phyloP scores from a whole-genome alignment of 2,113 vertebrate genomes.

The Cathartes aura region DNA sequence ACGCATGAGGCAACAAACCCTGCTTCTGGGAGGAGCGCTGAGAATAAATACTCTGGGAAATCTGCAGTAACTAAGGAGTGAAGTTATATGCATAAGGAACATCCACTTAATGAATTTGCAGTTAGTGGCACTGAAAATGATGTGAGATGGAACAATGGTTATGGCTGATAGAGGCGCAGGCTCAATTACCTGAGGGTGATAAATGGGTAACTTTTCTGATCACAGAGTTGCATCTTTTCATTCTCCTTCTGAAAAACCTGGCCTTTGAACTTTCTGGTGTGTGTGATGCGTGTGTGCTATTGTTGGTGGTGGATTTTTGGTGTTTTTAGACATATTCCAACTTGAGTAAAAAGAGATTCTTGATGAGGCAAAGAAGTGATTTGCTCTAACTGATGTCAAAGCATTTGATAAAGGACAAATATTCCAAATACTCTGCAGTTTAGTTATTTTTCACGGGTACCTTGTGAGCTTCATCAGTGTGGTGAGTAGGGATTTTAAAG shows the following conservation, averaged over 20 bases:
- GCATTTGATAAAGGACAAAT: not conserved
- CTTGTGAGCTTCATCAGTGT: not conserved
- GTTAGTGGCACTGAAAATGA: not conserved
- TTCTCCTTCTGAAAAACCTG: not conserved
- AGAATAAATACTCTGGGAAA: not conserved
- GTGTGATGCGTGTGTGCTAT: rapidly evolving
- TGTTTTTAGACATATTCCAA: not conserved
- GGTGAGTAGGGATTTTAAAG: not conserved
- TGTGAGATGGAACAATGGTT: not conserved
- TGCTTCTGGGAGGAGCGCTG: not conserved
- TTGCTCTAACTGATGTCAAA: not conserved
- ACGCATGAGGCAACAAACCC: not conserved
- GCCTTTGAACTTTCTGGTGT: not conserved
- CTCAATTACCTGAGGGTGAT: not conserved
- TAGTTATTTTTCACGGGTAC: not conserved
- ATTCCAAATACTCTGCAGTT: not conserved
- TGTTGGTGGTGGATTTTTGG: not conserved
- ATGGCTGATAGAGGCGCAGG: not conserved
- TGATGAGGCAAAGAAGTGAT: not conserved
- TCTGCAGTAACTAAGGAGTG: not conserved
- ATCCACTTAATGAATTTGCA: not conserved
- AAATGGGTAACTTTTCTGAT: not conserved
- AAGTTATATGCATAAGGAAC: not conserved
- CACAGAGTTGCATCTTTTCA: not conserved
- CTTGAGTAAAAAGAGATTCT: not conserved